Conservation (phyloP, 2,888 invertebrate genomes). For the Sinopyrophorus schimmeli region DNA sequence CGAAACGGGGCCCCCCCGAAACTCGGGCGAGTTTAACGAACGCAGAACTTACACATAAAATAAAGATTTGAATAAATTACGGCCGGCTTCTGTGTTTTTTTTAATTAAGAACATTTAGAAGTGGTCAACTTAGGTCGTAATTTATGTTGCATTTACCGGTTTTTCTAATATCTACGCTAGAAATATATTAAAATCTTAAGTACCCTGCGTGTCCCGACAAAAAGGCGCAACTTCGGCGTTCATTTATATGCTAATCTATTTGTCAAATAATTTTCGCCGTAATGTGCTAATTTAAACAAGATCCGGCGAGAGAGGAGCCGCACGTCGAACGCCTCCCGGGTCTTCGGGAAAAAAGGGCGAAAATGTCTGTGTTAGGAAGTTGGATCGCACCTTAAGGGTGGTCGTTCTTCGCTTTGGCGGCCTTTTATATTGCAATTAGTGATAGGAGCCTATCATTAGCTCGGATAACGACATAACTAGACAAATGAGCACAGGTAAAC, state of each 20-base stretch:
- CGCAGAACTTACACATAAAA: conserved; percentile 24
- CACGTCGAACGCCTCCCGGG: too few species aligned
- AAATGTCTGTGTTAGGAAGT: conserved; percentile 42
- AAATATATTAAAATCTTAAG: conserved; percentile 32
- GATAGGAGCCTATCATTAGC: conserved; percentile 54
- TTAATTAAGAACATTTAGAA: conserved; percentile 33
- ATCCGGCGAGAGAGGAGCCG: background rate
- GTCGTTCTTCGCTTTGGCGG: conserved; percentile 50
- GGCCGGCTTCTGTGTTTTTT: conserved; percentile 33
- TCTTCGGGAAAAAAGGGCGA: too few species aligned
- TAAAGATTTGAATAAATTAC: conserved; percentile 33
- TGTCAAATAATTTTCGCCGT: conserved; percentile 29
- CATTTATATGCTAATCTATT: conserved; percentile 31
- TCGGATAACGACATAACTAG: conserved; percentile 56
- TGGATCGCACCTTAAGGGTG: conserved; percentile 42
- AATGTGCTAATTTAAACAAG: conserved; percentile 26
- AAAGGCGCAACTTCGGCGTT: conserved; percentile 18
- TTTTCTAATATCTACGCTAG: conserved; percentile 28
- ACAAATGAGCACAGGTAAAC: conserved; percentile 55
- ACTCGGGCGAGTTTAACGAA: conserved; percentile 22
- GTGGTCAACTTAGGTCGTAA: conserved; percentile 34
- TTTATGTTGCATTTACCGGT: conserved; percentile 31
- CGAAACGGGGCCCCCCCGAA: too few species aligned
- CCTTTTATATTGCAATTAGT: conserved; percentile 49
- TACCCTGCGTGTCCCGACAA: conserved; percentile 27